Evolutionary conservation across 2,113 vertebrate genomes (phyloP).

Genomic region (Thalassoma bifasciatum): DNA sequence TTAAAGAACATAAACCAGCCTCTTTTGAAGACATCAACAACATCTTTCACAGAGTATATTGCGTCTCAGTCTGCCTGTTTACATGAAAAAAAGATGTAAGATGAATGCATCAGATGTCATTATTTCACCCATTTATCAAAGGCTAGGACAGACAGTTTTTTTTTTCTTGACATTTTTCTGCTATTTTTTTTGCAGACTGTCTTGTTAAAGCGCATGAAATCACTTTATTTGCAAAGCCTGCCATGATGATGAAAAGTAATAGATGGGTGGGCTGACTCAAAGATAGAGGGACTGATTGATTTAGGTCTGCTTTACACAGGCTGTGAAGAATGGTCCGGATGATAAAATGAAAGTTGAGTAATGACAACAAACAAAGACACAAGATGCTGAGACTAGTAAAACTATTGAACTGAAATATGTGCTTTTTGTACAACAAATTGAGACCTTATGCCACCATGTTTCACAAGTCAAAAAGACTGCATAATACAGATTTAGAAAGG

Average conservation of each 20-base stretch:
- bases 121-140: not conserved
- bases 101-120: conserved; percentile 2
- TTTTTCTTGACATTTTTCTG: not conserved
- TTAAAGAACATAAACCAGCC: no score
- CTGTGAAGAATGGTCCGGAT: not conserved
- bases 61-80: not conserved
- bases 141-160: not conserved
- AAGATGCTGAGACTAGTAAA: conserved; percentile 18
- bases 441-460: no score
- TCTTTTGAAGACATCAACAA: conserved; percentile 15
- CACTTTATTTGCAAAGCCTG: conserved; percentile 4
- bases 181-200: not conserved
- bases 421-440: not conserved
- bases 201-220: not conserved
- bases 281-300: not conserved
- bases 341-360: conserved; percentile 1
- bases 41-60: conserved; percentile 4
- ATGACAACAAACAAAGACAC: conserved; percentile 19
- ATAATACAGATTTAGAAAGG: conserved; percentile 5
- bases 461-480: no score
- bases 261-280: not conserved
- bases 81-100: not conserved
- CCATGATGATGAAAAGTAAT: not conserved
- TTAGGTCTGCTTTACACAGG: conserved; percentile 1
- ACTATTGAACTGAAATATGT: conserved; percentile 9